Percentiles rank a stretch among this genome's conserved stretches.
Conservation (phyloP, 2,113 vertebrate species). For the Aptenodytes forsteri region DNA sequence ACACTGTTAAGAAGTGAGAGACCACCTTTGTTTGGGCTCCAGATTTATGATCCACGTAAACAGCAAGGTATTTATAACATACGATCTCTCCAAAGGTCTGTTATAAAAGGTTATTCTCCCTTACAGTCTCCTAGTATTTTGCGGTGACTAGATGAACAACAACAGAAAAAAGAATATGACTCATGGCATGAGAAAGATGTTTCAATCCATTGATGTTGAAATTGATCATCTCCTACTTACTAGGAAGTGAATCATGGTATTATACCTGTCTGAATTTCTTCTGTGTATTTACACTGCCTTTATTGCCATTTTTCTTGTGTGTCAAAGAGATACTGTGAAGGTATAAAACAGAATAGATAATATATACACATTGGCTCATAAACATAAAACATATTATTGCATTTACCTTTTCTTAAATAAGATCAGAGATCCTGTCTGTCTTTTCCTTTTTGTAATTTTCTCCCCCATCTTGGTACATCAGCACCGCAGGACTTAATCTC, state of each 20-base stretch:
- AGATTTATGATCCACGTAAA: slow-evolving; percentile 91
- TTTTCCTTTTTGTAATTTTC: neutral
- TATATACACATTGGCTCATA: neutral
- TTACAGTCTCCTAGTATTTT: neutral
- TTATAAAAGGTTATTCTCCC: neutral
- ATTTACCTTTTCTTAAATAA: neutral
- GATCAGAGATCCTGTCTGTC: neutral
- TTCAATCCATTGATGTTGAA: neutral
- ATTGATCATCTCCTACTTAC: neutral
- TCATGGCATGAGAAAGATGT: neutral
- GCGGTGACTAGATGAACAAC: neutral
- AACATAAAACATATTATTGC: neutral
- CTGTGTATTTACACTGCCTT: neutral
- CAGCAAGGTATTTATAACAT: slow-evolving; percentile 85
- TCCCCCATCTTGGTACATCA: neutral
- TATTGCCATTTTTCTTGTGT: neutral
- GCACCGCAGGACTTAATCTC: neutral
- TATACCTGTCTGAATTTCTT: neutral
- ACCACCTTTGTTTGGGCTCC: slow-evolving; percentile 93
- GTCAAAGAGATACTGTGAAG: neutral
- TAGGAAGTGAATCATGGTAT: neutral
- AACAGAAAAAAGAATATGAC: neutral
- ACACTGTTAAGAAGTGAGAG: slow-evolving; percentile 88
- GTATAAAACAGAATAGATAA: neutral
- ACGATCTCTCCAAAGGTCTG: neutral